Conservation (phyloP, 2,797 vertebrate species). For the Acropternis orthonyx region DNA sequence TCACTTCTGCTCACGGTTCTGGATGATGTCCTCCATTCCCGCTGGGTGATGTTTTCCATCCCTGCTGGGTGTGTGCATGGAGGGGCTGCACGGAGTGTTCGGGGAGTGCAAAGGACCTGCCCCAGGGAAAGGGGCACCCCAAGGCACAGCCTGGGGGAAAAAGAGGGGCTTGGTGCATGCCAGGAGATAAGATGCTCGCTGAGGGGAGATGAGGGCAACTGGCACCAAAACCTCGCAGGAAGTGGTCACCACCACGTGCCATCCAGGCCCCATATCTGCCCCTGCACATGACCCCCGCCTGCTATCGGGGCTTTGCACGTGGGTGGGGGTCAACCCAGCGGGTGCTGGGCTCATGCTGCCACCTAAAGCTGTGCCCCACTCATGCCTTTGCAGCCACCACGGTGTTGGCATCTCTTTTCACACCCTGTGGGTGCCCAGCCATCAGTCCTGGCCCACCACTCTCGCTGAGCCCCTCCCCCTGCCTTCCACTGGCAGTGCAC, state of each 20-base stretch:
- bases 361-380: accelerated
- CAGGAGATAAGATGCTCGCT: not conserved
- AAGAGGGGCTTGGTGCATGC: accelerated
- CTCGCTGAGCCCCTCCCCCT: not conserved
- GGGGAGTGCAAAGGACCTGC: not conserved
- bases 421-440: not conserved
- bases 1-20: accelerated
- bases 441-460: accelerated
- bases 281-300: accelerated
- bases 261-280: not conserved
- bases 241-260: not conserved
- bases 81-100: accelerated
- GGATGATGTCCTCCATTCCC: not conserved
- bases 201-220: not conserved
- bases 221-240: not conserved
- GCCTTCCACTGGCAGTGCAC: accelerated
- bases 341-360: not conserved
- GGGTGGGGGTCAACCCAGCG: accelerated
- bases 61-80: accelerated
- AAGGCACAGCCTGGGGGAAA: not conserved
- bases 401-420: accelerated
- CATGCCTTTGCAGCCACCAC: accelerated
- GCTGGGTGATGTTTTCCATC: not conserved
- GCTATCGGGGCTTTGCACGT: accelerated
- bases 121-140: not conserved